phyloP scores from a whole-genome alignment of 2,113 vertebrate species.

The Uria aalge region DNA sequence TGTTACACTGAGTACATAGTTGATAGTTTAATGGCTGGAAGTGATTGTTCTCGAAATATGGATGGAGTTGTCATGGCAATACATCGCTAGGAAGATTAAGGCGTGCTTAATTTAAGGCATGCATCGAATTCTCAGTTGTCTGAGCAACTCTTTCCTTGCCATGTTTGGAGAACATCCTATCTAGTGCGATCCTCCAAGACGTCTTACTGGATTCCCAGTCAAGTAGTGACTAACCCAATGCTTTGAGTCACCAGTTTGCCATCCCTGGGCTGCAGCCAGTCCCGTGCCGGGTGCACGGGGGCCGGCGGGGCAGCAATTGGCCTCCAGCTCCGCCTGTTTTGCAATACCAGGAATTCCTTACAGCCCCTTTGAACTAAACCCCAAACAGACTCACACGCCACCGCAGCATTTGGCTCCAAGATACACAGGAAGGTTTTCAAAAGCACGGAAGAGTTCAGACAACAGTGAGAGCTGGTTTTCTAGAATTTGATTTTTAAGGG shows the following conservation, averaged over 20 bases:
- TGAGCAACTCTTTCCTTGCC: conserved; percentile 48
- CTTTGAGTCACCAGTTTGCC: conserved; percentile 23
- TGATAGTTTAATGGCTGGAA: conserved; percentile 59
- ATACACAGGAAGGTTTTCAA: neutral
- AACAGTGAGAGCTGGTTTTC: neutral
- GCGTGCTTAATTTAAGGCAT: conserved; percentile 37
- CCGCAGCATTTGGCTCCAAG: neutral
- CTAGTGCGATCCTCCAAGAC: neutral
- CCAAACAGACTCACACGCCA: neutral
- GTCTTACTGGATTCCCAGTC: neutral
- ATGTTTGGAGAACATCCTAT: conserved; percentile 62
- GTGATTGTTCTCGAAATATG: conserved; percentile 48
- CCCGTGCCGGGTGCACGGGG: neutral
- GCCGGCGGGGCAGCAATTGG: neutral
- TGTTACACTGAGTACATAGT: conserved; percentile 28
- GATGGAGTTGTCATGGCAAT: conserved; percentile 53
- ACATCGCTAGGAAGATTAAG: conserved; percentile 33
- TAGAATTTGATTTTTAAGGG: neutral
- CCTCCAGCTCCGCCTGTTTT: neutral
- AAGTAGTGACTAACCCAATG: neutral
- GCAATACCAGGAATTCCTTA: conserved; percentile 35
- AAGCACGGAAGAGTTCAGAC: neutral
- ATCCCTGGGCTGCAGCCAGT: neutral
- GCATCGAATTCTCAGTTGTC: conserved; percentile 24
- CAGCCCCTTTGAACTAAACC: conserved; percentile 34